Conservation (phyloP, 2,113 vertebrate species). For the Myiagra hebetior region DNA sequence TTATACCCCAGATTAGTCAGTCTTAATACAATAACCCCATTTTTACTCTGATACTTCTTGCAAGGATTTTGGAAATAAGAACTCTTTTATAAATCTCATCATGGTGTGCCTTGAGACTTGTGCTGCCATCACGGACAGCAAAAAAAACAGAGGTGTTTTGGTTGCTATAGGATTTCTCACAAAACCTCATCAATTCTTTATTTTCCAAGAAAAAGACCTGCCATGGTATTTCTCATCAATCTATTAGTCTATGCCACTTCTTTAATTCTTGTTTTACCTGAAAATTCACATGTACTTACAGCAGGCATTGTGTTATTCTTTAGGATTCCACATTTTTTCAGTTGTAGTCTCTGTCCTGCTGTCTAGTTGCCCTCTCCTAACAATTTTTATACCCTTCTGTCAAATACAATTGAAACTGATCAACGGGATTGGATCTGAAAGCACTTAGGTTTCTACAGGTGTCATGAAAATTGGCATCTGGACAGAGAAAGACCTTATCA, state of each 20-base stretch:
- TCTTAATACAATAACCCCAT: background rate
- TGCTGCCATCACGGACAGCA: background rate
- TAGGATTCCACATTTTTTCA: background rate
- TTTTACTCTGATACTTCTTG: background rate
- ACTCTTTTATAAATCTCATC: background rate
- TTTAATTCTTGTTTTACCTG: background rate
- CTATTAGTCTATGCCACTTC: background rate
- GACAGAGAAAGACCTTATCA: background rate
- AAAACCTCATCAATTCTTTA: background rate
- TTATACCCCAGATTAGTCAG: background rate
- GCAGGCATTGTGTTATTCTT: background rate
- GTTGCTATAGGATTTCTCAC: background rate
- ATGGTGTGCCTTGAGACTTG: background rate
- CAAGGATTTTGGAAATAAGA: background rate
- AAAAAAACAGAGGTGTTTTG: background rate
- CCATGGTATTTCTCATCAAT: background rate
- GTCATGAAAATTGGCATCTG: background rate
- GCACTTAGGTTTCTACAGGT: background rate
- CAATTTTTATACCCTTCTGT: background rate
- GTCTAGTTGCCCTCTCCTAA: background rate
- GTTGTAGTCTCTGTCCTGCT: background rate
- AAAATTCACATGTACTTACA: background rate
- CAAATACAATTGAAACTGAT: slow-evolving; percentile 8
- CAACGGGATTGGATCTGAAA: background rate
- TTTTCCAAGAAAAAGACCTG: background rate